phyloP scores from a whole-genome alignment of 2,888 invertebrate genomes.

The Acleris holmiana region DNA sequence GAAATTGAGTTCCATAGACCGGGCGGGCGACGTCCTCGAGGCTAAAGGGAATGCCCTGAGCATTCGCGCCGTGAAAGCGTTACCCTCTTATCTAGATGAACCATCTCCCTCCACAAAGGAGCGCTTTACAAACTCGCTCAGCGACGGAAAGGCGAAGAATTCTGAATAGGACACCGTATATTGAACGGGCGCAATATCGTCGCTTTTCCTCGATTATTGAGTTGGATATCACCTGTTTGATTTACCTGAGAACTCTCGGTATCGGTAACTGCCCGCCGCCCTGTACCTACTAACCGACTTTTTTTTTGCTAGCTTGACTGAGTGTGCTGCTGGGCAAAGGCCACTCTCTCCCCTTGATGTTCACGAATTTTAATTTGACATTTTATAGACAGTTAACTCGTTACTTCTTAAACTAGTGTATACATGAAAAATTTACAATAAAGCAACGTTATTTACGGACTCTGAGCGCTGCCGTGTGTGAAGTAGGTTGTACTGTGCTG shows the following conservation, averaged over 20 bases:
- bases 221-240: slow-evolving; percentile 19
- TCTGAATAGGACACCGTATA: slow-evolving; percentile 32
- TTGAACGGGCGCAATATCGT: slow-evolving; percentile 37
- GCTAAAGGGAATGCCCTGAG: slow-evolving; percentile 50
- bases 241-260: neutral
- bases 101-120: slow-evolving; percentile 67
- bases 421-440: too few relatives aligned
- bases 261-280: too few relatives aligned
- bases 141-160: slow-evolving; percentile 47
- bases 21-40: slow-evolving; percentile 26
- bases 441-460: too few relatives aligned
- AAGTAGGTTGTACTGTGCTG: too few relatives aligned
- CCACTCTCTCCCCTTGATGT: too few relatives aligned
- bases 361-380: too few relatives aligned
- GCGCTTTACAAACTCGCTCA: slow-evolving; percentile 54
- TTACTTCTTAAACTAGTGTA: too few relatives aligned
- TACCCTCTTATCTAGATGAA: slow-evolving; percentile 81
- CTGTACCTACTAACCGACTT: too few relatives aligned
- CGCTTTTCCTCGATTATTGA: slow-evolving; percentile 34
- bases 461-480: too few relatives aligned
- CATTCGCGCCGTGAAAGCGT: slow-evolving; percentile 62
- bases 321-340: too few relatives aligned
- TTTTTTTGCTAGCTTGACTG: too few relatives aligned
- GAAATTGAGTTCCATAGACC: slow-evolving; percentile 36
- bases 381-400: too few relatives aligned